Conservation (phyloP, 2,797 vertebrate genomes). For the Chromis chromis region DNA sequence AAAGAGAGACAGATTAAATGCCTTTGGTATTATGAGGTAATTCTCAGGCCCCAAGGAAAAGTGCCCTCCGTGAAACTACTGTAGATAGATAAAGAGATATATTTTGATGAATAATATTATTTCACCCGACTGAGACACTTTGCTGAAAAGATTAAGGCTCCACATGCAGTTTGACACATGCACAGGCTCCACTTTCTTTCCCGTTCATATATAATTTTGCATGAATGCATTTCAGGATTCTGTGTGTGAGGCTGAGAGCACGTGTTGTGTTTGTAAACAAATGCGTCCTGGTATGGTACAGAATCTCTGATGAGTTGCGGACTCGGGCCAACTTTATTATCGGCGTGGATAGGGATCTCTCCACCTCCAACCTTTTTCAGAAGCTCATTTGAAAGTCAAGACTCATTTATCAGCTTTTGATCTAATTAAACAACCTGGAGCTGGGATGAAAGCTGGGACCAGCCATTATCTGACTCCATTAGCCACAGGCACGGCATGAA, state of each 20-base stretch:
- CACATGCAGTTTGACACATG: too few species aligned
- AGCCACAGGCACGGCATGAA: slow-evolving; percentile 45
- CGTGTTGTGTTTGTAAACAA: slow-evolving; percentile 31
- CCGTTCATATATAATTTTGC: neutral
- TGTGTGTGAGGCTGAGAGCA: neutral
- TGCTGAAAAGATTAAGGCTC: neutral
- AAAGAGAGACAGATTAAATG: slow-evolving; percentile 67
- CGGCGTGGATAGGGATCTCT: slow-evolving; percentile 58
- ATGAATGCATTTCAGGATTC: neutral
- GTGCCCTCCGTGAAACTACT: slow-evolving; percentile 25
- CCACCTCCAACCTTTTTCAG: slow-evolving; percentile 55
- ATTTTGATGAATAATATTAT: slow-evolving; percentile 23
- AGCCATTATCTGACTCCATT: slow-evolving; percentile 69
- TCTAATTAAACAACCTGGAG: slow-evolving; percentile 77
- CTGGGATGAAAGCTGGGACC: slow-evolving; percentile 58
- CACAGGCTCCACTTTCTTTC: neutral
- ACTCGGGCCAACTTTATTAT: slow-evolving; percentile 37
- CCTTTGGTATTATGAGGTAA: slow-evolving; percentile 55
- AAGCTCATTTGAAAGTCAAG: slow-evolving; percentile 71
- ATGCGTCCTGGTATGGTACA: slow-evolving; percentile 8
- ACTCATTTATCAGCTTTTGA: slow-evolving; percentile 74
- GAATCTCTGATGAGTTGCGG: slow-evolving; percentile 34
- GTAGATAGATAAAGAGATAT: slow-evolving; percentile 19
- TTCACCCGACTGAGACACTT: neutral
- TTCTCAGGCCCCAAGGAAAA: slow-evolving; percentile 42